Evolutionary conservation across 1,140 invertebrate genomes (phyloP), one percentile per base, ranked within the genome.

Genomic region (Cydia fagiglandana): DNA sequence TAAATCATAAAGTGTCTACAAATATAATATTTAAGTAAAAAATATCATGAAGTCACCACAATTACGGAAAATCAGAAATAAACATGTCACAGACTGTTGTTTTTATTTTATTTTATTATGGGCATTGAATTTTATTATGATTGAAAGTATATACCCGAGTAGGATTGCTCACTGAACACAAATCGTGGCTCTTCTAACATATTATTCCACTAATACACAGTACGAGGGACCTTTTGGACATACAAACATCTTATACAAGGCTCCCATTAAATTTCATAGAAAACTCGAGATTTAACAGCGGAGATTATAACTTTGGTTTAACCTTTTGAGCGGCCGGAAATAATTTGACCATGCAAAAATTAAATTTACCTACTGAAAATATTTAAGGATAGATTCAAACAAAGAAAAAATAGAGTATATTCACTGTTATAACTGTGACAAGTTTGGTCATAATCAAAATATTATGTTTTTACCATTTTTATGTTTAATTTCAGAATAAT

Each of bases 151-250:
- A 84, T 87, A 86, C 86, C 87, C 83, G 79, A 88, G 84, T 87
- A 84, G 86, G 84, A 86, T 86, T 88, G 86, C 66, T 88, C 83
- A 87, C 87, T 91, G 90, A 91, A 92, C 90, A 92, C 90, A 92
- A 90, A 88, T 87, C 81, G 90, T 92, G 90, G 90, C 83, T 88
- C 81, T 83, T 86, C 84, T 87, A 75, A 82, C 86, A 87, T 81
- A 83, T 85, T 68, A 81, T 85, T 87, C 85, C 84, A 84, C 86
- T 88, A 87, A 83, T 83, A 86, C 86, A 86, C 82, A 80, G 80
- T 86, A 85, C 86, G 74, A 84, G 83, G 85, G 81, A 84, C 84
- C 80, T 79, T 47, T 81, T 79, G 82, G 82, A 85, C 81, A 81
- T 90, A 85, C 84, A 83, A 83, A 88, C 78, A 78, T 81, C 82